These are phyloP conservation scores for Ophonus ardosiacus DNA, from an alignment of 2,888 invertebrate species.

Conservation along the genomic window DNA sequence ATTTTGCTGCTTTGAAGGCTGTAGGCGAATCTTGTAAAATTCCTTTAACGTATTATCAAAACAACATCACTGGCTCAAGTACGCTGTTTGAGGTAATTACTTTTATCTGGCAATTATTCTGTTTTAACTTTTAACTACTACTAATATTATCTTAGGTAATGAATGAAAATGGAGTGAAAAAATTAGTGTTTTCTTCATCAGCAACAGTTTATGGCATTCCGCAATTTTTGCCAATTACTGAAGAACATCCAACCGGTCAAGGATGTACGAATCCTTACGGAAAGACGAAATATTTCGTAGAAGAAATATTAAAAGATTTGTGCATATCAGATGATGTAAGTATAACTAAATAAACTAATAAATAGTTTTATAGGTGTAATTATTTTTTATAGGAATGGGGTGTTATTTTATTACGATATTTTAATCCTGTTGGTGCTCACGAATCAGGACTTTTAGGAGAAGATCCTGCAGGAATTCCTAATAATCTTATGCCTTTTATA, in stretches of 20 bases:
- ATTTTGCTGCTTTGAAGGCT: constrained; percentile 96
- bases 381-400: constrained; percentile 82
- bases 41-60: constrained; percentile 93
- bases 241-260: constrained; percentile 88
- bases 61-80: constrained; percentile 91
- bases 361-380: constrained; percentile 16
- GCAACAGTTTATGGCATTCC: constrained; percentile 97
- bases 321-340: constrained; percentile 86
- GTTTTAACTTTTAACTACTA: constrained; percentile 10
- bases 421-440: constrained; percentile 98
- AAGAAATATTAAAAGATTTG: constrained; percentile 94
- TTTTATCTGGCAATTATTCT: constrained; percentile 4
- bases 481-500: constrained; percentile 96
- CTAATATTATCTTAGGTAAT: constrained; percentile 80
- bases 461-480: constrained; percentile 93
- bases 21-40: constrained; percentile 94
- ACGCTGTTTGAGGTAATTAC: constrained; percentile 86
- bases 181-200: constrained; percentile 91
- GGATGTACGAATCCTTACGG: constrained; percentile 96
- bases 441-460: constrained; percentile 93
- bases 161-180: constrained; percentile 85
- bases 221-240: constrained; percentile 89
- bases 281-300: constrained; percentile 94
- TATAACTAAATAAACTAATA: constrained; percentile 6
- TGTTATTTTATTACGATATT: constrained; percentile 91